Percentiles rank a stretch among this genome's conserved stretches.
These are phyloP conservation scores for Drosophila quinaria DNA, from an alignment of 2,888 invertebrate genomes.

Conservation along the genomic window DNA sequence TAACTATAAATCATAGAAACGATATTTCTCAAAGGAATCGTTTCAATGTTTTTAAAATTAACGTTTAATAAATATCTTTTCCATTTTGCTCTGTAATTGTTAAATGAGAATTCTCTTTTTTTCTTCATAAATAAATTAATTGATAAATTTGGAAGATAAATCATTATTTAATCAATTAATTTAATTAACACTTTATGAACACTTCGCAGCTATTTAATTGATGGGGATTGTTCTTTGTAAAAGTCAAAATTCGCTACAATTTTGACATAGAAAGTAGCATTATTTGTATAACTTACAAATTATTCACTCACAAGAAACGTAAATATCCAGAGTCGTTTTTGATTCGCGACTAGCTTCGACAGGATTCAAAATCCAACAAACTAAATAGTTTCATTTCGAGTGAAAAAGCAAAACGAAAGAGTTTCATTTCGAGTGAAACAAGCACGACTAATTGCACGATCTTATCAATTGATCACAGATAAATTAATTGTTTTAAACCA, in stretches of 20 bases:
- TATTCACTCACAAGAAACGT: conserved; percentile 33
- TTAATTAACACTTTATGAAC: not conserved
- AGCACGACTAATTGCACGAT: conserved; percentile 9
- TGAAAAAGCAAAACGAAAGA: too few species aligned
- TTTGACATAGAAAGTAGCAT: conserved; percentile 4
- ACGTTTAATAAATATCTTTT: too few species aligned
- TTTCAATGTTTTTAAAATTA: too few species aligned
- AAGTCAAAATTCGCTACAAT: too few species aligned
- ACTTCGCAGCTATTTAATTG: not conserved
- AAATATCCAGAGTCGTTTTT: not conserved
- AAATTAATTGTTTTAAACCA: not conserved
- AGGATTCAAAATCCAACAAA: conserved; percentile 1
- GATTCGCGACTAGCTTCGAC: conserved; percentile 4
- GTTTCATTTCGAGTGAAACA: not conserved
- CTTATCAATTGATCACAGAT: too few species aligned
- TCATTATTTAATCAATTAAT: not conserved
- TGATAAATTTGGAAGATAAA: not conserved
- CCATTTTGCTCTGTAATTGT: too few species aligned
- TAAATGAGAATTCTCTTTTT: too few species aligned
- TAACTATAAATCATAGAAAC: too few species aligned
- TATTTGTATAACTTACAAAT: conserved; percentile 20
- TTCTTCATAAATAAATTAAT: not conserved
- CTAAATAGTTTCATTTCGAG: too few species aligned
- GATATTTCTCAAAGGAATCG: too few species aligned
- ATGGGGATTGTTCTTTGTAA: too few species aligned